A percentile compares a stretch with the other conserved stretches of the same genome.
Evolutionary conservation across 2,797 vertebrate genomes (phyloP).

Genomic region (Zenarchopterus dispar): DNA sequence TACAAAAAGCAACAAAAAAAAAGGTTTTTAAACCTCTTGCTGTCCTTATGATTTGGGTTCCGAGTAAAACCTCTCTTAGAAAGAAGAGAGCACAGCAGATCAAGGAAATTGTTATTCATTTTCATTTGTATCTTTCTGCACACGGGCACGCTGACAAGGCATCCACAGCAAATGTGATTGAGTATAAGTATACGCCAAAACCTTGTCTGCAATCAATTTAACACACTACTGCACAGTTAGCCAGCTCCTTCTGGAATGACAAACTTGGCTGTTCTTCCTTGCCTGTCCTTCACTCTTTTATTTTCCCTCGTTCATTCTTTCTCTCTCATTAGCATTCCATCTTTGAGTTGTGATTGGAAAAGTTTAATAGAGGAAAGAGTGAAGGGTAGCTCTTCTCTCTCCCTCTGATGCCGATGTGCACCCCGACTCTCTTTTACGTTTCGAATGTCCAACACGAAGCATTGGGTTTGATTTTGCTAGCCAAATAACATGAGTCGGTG

Average conservation of each 20-base stretch:
- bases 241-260: conserved; percentile 63
- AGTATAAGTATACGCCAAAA: conserved; percentile 43
- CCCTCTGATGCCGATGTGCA: conserved; percentile 15
- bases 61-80: conserved; percentile 7
- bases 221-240: conserved; percentile 68
- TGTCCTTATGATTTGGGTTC: conserved; percentile 18
- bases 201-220: conserved; percentile 75
- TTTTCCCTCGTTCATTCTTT: conserved; percentile 42
- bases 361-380: conserved; percentile 26
- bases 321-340: conserved; percentile 42
- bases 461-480: conserved; percentile 41
- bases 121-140: conserved; percentile 38
- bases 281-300: conserved; percentile 41
- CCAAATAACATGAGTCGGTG: conserved; percentile 40
- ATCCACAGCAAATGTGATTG: conserved; percentile 43
- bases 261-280: conserved; percentile 50
- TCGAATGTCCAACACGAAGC: conserved; percentile 23
- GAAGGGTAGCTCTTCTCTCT: conserved; percentile 9
- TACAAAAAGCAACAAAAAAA: conserved; percentile 24
- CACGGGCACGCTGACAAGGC: conserved; percentile 31
- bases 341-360: conserved; percentile 28
- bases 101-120: conserved; percentile 14
- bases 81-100: conserved; percentile 6
- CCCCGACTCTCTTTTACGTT: background rate
- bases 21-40: conserved; percentile 10